A percentile compares a stretch with the other conserved stretches of the same genome.
These are phyloP conservation scores for Leptopilina syphax DNA, from an alignment of 2,888 invertebrate genomes.

Conservation along the genomic window DNA sequence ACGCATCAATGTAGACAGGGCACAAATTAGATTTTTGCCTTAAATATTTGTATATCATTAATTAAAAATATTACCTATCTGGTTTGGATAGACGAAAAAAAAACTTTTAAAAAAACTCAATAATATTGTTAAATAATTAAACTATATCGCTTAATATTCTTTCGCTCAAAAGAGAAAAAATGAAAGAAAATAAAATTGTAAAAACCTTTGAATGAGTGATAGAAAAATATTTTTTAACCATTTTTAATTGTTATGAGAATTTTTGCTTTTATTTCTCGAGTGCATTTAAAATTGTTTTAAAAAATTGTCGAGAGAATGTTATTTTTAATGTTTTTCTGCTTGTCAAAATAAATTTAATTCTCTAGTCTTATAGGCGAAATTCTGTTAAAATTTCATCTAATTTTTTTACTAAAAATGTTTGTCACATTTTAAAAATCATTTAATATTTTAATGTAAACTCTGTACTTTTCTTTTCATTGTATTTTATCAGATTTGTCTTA, in stretches of 20 bases:
- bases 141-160: slow-evolving; percentile 4
- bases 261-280: not conserved
- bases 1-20: slow-evolving; percentile 29
- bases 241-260: not conserved
- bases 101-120: not conserved
- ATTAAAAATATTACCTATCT: not conserved
- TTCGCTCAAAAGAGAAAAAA: not conserved
- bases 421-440: not conserved
- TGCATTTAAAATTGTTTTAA: not conserved
- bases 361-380: not conserved
- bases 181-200: too few relatives aligned
- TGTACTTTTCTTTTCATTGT: not conserved
- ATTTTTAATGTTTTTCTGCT: not conserved
- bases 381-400: not conserved
- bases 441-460: not conserved
- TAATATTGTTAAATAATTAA: slow-evolving; percentile 12
- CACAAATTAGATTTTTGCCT: slow-evolving; percentile 27
- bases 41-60: not conserved
- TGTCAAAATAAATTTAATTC: not conserved
- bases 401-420: slow-evolving; percentile 3
- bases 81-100: not conserved
- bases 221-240: not conserved
- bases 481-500: not conserved
- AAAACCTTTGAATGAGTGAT: not conserved
- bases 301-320: not conserved